Base-by-base conservation (phyloP, 2,797 vertebrate species). In the Galaxias olidus region DNA sequence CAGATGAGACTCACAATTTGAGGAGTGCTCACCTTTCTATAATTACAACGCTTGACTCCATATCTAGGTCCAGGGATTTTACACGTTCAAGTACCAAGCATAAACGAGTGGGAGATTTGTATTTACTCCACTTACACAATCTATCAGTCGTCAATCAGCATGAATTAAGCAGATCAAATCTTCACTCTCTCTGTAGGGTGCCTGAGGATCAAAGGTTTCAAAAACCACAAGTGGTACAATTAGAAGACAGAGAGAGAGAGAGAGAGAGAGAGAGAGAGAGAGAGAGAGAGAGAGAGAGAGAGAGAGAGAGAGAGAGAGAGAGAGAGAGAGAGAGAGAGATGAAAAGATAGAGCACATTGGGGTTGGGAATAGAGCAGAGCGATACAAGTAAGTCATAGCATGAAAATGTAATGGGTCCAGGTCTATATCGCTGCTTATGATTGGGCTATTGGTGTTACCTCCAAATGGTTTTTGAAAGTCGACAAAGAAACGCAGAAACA, bases 311-410 rank as follows among this genome's bases (percentile, higher is more conserved):
- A 46, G 51, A 48, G 64, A 18, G 58, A 66, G 58, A 61, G 63
- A 47, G 30, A 45, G 4, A 44, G 8, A 30, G 9, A 8, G 8
- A 17, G 17, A 50, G 12, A 1, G 42, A 19, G 6, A 17, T 48
- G 47, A 7, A 14, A 13, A 15, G 48, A 50, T 4, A 50, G 48
- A 13, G 17, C 15, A 52, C 10, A 15, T 15, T 1, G 15, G 18
- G 15, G 11, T 15, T 9, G n/a, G 17, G 49, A 17, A 54, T 48
- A 15, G 4, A 66, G 42, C 47, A 45, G 56, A 65, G 59, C 15
- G 59, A 78, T 75, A 71, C 74, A 82, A 79, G 72, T 74, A 65
- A 75, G 69, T 49, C 58, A 61, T 72, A 69, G 47, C 72, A 79
- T 83, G 50, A 75, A 78, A 77, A 65, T 51, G 42, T 73, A 77